Base-by-base conservation (phyloP, 2,113 vertebrate genomes). In the Chrysemys picta region DNA sequence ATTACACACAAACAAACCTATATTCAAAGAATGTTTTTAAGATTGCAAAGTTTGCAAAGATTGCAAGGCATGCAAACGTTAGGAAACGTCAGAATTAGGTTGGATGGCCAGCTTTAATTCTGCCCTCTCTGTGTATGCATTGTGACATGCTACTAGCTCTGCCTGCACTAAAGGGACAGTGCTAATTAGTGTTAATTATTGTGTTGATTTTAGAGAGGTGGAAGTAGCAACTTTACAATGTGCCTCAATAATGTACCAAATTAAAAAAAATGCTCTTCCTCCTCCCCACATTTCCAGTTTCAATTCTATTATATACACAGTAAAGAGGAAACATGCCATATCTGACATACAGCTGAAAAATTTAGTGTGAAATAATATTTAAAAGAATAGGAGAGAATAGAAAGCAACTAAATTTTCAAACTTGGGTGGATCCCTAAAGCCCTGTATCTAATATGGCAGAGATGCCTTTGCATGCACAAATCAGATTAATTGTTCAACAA, bases 121-220 rank as follows among this genome's bases (percentile, higher is more conserved):
- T 19, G 42, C 57, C 29, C 45, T 24, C 11, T 57, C 72, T 1
- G 4, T 22, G 27, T 10, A 56, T 62, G 21, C 38, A 56, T 72
- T n/a, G 17, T 42, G 14, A 53, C 3, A 4, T 8, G 1, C 12
- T 90, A 9, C 69, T 24, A 16, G 1, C 85, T 65, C 79, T 0
- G 0, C 82, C 89, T 25, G 38, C 21, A 12, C 27, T 50, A 85
- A 85, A 38, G 10, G 89, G 79, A 79, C 1, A 52, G 29, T 50
- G 27, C 56, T 89, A 88, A 93, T 95, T 82, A 90, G 62, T 90
- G 49, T 16, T 80, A 93, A 53, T 81, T 95, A 72, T 59, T 92
- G 89, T 12, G 56, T 56, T n/a, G 52, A 49, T 88, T 91, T 90
- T 72, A 57, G 25, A 93, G 65, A 25, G 87, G 84, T 72, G 88